Conservation (phyloP, 2,888 invertebrate species). For the Sphaerophoria taeniata region DNA sequence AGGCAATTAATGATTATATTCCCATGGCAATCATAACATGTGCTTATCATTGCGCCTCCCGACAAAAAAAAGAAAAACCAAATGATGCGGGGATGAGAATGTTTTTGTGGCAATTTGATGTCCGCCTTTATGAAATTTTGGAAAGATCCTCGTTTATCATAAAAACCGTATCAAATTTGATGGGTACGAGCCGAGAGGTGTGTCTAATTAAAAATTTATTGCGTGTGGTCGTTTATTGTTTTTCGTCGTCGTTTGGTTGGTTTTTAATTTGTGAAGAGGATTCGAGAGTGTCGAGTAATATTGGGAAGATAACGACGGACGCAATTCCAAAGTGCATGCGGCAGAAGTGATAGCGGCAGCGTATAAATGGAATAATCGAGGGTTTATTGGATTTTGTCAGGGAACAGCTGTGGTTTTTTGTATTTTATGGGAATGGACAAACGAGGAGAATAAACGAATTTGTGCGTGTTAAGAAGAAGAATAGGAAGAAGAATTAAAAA, state of each 20-base stretch:
- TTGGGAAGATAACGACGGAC: too few species aligned
- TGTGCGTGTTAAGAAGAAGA: neutral
- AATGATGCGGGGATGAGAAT: conserved; percentile 42
- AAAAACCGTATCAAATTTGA: conserved; percentile 45
- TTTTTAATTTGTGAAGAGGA: conserved; percentile 15
- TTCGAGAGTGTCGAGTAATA: too few species aligned
- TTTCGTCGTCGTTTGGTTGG: conserved; percentile 26
- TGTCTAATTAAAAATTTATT: conserved; percentile 69
- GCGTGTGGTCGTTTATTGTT: conserved; percentile 41
- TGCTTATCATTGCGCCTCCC: conserved; percentile 50
- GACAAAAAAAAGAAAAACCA: conserved; percentile 13
- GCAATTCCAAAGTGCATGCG: too few species aligned
- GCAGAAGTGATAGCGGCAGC: too few species aligned
- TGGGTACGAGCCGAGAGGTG: conserved; percentile 53
- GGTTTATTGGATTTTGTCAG: conserved; percentile 57
- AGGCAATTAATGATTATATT: conserved; percentile 51
- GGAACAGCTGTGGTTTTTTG: conserved; percentile 17
- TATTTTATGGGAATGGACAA: neutral
- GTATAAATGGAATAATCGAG: conserved; percentile 17
- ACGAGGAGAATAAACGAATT: neutral
- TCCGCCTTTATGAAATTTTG: neutral
- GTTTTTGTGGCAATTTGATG: conserved; percentile 22
- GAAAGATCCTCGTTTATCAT: conserved; percentile 15
- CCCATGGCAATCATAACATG: conserved; percentile 67
- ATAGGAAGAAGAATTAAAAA: too few species aligned